Percentiles rank a stretch among this genome's conserved stretches.
phyloP scores from a whole-genome alignment of 2,888 invertebrate genomes.

The Leptopilina drosophilae region DNA sequence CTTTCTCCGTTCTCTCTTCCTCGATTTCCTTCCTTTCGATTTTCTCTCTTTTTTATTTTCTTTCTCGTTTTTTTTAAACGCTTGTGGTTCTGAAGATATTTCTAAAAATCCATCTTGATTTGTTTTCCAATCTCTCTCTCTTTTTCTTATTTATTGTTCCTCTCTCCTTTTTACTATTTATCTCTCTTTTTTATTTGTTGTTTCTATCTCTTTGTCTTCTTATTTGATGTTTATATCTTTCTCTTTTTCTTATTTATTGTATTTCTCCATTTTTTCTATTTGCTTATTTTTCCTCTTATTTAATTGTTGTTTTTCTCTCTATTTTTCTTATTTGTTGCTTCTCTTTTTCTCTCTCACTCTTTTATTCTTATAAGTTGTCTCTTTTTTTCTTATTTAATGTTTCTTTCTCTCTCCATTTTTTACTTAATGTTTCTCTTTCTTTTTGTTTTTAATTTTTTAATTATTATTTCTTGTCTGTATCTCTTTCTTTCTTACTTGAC shows the following conservation, averaged over 20 bases:
- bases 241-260: background rate
- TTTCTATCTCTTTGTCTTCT: background rate
- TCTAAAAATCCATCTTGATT: background rate
- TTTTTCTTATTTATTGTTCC: background rate
- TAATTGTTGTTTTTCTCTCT: background rate
- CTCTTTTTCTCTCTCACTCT: no score
- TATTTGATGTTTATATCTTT: no score
- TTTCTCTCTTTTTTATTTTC: constrained; percentile 38
- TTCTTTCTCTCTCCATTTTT: constrained; percentile 1
- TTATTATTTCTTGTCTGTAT: constrained; percentile 1
- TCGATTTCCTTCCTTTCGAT: constrained; percentile 54
- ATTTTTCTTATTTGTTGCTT: no score
- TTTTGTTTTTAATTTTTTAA: no score
- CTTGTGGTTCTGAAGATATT: no score
- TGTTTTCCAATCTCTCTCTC: background rate
- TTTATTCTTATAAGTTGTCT: no score
- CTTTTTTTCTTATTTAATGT: no score
- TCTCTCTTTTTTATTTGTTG: no score
- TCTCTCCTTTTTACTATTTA: no score
- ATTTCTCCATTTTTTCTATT: no score
- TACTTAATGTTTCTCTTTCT: constrained; percentile 27
- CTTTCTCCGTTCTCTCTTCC: constrained; percentile 56
- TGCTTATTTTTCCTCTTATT: background rate
- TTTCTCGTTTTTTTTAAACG: constrained; percentile 33
- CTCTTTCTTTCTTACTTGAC: constrained; percentile 44